Percentiles rank a stretch among this genome's conserved stretches.
Evolutionary conservation across 2,797 vertebrate genomes (phyloP).

Genomic region (Onychomys arenicola): DNA sequence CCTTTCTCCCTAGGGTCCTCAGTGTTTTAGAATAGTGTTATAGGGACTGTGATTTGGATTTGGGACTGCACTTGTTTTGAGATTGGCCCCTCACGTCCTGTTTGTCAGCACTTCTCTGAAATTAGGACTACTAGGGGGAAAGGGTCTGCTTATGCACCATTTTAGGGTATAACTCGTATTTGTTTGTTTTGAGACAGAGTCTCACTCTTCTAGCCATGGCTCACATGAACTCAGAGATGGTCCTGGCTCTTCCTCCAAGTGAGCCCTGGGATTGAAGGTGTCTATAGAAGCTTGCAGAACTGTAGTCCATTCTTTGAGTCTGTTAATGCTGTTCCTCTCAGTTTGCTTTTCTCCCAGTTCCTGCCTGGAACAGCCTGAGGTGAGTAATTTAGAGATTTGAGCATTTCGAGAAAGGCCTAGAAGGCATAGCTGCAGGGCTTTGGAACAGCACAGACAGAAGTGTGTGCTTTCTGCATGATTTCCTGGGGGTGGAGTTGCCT

Average conservation of each 20-base stretch:
- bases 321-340: neutral
- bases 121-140: neutral
- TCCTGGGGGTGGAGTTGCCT: neutral
- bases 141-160: neutral
- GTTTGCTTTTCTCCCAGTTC: conserved; percentile 5
- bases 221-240: neutral
- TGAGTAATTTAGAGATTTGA: neutral
- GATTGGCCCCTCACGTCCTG: neutral
- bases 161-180: conserved; percentile 2
- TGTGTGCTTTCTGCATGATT: neutral
- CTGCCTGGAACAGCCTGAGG: neutral
- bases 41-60: neutral
- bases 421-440: neutral
- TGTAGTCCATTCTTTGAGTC: conserved; percentile 12
- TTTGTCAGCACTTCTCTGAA: conserved; percentile 38
- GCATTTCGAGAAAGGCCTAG: neutral
- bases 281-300: neutral
- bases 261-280: neutral
- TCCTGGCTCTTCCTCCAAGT: neutral
- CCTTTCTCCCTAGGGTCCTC: neutral
- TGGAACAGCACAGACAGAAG: neutral
- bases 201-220: neutral
- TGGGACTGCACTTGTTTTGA: too few species aligned
- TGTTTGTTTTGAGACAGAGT: neutral
- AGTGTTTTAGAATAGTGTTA: neutral